Conservation (phyloP, 2,888 invertebrate genomes). For the Erebia epiphron region DNA sequence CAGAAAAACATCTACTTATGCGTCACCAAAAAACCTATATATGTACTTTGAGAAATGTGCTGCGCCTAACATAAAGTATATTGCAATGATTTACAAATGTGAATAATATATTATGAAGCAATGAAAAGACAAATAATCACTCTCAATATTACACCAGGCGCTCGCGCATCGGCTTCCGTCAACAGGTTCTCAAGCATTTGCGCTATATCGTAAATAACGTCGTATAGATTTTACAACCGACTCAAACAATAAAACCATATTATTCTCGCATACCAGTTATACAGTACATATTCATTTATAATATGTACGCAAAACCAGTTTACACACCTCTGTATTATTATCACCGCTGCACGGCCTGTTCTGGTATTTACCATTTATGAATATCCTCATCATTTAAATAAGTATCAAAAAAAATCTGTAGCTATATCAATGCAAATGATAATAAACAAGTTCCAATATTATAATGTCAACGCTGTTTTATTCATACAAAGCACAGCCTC, state of each 20-base stretch:
- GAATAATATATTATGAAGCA: conserved; percentile 2
- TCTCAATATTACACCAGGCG: conserved; percentile 19
- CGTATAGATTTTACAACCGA: conserved; percentile 13
- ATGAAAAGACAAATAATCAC: neutral
- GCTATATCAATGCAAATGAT: neutral
- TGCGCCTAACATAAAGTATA: neutral
- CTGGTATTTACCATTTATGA: conserved; percentile 15
- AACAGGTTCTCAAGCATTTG: conserved; percentile 11
- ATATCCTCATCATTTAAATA: neutral
- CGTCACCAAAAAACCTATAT: neutral
- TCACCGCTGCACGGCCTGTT: conserved; percentile 3
- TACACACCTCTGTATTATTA: conserved; percentile 22
- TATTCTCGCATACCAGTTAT: conserved; percentile 5
- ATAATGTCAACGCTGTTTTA: neutral
- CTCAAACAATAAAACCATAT: conserved; percentile 22
- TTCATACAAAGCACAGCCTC: neutral
- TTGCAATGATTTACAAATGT: neutral
- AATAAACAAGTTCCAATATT: neutral
- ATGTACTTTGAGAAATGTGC: neutral
- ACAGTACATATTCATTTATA: neutral
- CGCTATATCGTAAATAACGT: conserved; percentile 11
- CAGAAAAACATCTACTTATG: neutral
- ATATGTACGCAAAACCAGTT: conserved; percentile 22
- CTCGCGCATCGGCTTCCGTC: conserved; percentile 13
- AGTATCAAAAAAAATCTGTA: neutral